Conservation (phyloP, 1,140 invertebrate species). For the Bathynomus jamesi region DNA sequence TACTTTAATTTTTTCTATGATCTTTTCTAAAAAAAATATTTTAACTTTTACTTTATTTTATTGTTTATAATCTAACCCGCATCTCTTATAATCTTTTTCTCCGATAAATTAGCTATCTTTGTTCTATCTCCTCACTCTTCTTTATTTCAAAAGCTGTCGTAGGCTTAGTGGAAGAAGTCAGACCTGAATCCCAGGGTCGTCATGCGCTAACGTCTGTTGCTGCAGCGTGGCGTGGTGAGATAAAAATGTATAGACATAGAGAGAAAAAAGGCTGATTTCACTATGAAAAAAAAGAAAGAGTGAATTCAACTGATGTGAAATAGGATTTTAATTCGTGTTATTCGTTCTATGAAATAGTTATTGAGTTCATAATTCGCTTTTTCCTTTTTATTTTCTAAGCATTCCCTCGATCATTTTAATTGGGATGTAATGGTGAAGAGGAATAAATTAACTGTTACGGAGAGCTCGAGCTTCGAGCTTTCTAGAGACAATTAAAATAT, state of each 20-base stretch:
- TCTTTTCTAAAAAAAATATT: neutral
- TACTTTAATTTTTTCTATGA: neutral
- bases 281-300: too few species aligned
- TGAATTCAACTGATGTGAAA: too few species aligned
- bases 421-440: too few species aligned
- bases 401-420: too few species aligned
- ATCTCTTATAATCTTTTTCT: neutral
- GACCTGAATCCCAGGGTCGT: neutral
- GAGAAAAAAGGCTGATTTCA: neutral
- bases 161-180: neutral
- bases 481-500: too few species aligned
- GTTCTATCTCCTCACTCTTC: neutral
- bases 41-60: neutral
- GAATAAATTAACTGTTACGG: too few species aligned
- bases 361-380: too few species aligned
- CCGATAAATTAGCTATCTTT: too few species aligned
- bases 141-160: neutral
- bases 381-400: too few species aligned
- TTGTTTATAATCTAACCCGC: neutral
- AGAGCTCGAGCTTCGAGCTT: too few species aligned
- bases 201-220: neutral
- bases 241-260: neutral
- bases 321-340: too few species aligned
- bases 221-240: neutral
- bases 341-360: too few species aligned